phyloP scores from a whole-genome alignment of 2,888 invertebrate genomes.

The Habrosyne pyritoides region DNA sequence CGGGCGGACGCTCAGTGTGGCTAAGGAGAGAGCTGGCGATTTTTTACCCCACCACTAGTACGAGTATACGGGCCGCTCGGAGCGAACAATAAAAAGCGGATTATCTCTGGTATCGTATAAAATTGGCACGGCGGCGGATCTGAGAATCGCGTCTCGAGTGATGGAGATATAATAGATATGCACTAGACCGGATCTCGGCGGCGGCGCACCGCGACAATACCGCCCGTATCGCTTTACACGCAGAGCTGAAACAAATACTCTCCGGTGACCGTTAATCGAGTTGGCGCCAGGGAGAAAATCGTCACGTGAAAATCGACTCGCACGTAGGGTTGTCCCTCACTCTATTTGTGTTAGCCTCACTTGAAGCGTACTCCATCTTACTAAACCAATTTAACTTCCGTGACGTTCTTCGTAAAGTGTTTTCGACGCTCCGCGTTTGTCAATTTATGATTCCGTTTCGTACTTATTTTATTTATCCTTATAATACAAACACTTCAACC shows the following conservation, averaged over 20 bases:
- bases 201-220: conserved; percentile 72
- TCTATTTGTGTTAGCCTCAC: conserved; percentile 16
- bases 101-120: conserved; percentile 67
- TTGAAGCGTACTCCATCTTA: background rate
- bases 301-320: conserved; percentile 66
- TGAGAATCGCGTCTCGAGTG: conserved; percentile 64
- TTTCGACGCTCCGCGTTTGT: background rate
- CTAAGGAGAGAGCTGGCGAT: conserved; percentile 46
- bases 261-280: conserved; percentile 70
- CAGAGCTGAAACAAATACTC: conserved; percentile 74
- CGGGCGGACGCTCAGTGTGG: conserved; percentile 30
- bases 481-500: background rate
- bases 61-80: conserved; percentile 26
- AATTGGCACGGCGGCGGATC: conserved; percentile 70
- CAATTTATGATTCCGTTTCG: background rate
- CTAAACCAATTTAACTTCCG: background rate
- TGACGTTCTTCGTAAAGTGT: background rate
- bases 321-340: conserved; percentile 27
- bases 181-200: conserved; percentile 74
- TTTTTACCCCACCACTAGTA: conserved; percentile 36
- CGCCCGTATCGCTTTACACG: conserved; percentile 74
- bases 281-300: conserved; percentile 73
- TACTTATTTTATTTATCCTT: background rate
- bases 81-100: conserved; percentile 64
- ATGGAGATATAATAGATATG: conserved; percentile 76